These are phyloP conservation scores for Ochotona curzoniae DNA, from an alignment of 2,113 vertebrate species.

Conservation along the genomic window DNA sequence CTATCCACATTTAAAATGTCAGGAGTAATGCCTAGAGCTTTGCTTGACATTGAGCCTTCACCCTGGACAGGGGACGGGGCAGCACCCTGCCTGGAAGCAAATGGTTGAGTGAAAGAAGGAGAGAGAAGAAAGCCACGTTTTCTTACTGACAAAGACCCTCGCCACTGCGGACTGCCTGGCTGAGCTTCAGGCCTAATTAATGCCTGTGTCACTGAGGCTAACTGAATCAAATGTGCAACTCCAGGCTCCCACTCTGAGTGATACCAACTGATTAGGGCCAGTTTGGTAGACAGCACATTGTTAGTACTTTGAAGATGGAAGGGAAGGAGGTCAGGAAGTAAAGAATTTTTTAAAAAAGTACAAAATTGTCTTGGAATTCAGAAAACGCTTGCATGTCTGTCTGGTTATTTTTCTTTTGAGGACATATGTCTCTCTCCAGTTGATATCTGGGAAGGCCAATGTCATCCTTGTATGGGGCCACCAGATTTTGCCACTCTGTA, in stretches of 20 bases:
- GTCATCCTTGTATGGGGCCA: neutral
- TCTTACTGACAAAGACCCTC: neutral
- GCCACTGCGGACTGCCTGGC: neutral
- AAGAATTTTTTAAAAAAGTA: constrained; percentile 23
- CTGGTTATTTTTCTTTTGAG: neutral
- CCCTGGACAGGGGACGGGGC: neutral
- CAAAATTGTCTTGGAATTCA: neutral
- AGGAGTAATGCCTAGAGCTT: neutral
- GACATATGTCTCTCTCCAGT: neutral
- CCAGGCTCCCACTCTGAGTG: neutral
- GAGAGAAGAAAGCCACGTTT: neutral
- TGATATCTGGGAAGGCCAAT: neutral
- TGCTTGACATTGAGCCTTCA: neutral
- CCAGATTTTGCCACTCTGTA: neutral
- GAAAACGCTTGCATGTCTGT: neutral
- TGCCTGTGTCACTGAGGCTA: neutral
- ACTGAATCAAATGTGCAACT: neutral
- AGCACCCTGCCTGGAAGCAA: neutral
- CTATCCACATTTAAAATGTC: neutral
- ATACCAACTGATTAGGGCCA: neutral
- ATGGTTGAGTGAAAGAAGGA: neutral
- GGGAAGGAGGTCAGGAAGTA: neutral
- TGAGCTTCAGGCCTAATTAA: neutral
- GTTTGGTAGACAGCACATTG: neutral
- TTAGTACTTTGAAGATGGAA: neutral